Conservation (phyloP, 2,113 vertebrate genomes). For the Trematomus loennbergii region DNA sequence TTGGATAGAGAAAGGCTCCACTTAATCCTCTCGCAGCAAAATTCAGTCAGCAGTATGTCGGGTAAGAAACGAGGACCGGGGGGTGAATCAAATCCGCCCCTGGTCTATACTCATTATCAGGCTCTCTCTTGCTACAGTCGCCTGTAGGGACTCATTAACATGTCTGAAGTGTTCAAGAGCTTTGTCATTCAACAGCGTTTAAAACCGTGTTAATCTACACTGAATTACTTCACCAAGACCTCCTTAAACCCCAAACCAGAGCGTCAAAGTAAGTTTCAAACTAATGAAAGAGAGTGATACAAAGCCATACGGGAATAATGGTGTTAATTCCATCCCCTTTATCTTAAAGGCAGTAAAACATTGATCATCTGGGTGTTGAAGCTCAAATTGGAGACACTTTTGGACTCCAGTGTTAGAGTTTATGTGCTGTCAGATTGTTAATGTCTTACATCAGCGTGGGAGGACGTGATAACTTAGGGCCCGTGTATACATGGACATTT, state of each 20-base stretch:
- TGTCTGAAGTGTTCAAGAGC: constrained; percentile 62
- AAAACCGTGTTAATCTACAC: constrained; percentile 63
- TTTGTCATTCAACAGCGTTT: constrained; percentile 69
- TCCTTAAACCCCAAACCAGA: constrained; percentile 23
- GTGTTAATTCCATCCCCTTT: constrained; percentile 22
- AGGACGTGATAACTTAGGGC: background rate
- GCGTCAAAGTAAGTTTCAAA: constrained; percentile 39
- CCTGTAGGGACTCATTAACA: constrained; percentile 73
- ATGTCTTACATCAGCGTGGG: background rate
- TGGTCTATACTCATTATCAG: constrained; percentile 54
- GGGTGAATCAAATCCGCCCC: constrained; percentile 65
- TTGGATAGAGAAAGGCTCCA: constrained; percentile 46
- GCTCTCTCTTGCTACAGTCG: constrained; percentile 33
- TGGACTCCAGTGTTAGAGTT: background rate
- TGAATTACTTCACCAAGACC: constrained; percentile 48
- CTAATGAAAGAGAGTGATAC: constrained; percentile 10
- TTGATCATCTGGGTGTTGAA: background rate
- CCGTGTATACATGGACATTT: too few relatives aligned
- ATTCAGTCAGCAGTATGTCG: constrained; percentile 40
- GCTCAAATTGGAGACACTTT: constrained; percentile 1
- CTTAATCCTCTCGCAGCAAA: constrained; percentile 63
- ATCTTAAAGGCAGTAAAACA: background rate
- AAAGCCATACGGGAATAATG: constrained; percentile 14
- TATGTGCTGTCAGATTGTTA: background rate
- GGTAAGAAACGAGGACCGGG: constrained; percentile 48